A percentile compares a stretch with the other conserved stretches of the same genome.
phyloP scores from a whole-genome alignment of 2,888 invertebrate genomes.

The Eilema caniola region DNA sequence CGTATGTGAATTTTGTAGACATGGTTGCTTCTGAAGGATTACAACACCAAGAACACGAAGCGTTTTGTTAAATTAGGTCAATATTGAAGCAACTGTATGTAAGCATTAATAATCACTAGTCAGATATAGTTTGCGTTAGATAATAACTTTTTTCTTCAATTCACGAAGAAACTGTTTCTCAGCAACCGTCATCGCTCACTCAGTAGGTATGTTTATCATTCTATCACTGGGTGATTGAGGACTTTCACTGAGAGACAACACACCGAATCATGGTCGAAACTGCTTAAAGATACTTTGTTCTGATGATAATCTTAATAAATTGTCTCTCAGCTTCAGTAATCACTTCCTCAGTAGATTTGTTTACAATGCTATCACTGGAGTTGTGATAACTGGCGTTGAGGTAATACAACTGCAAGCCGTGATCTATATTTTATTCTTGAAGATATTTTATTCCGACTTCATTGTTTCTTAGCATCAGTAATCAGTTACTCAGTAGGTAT shows the following conservation, averaged over 20 bases:
- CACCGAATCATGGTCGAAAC: not conserved
- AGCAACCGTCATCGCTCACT: slow-evolving; percentile 22
- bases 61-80: too few relatives aligned
- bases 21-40: too few relatives aligned
- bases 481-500: too few relatives aligned
- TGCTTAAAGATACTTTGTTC: not conserved
- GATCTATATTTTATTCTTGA: too few relatives aligned
- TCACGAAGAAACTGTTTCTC: not conserved
- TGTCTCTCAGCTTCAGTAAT: too few relatives aligned
- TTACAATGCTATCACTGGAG: slow-evolving; percentile 26
- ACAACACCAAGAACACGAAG: too few relatives aligned
- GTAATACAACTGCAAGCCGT: too few relatives aligned
- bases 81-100: slow-evolving; percentile 7
- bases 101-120: slow-evolving; percentile 26
- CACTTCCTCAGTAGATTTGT: slow-evolving; percentile 22
- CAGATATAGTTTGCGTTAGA: too few relatives aligned
- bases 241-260: slow-evolving; percentile 11
- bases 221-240: slow-evolving; percentile 39
- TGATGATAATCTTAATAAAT: not conserved
- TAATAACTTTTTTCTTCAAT: too few relatives aligned
- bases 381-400: slow-evolving; percentile 12
- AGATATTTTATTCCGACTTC: not conserved
- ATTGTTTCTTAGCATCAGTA: too few relatives aligned
- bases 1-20: too few relatives aligned
- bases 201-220: slow-evolving; percentile 35